Conservation (phyloP, 64 coral and sea anemone species). For the Montipora capricornis region DNA sequence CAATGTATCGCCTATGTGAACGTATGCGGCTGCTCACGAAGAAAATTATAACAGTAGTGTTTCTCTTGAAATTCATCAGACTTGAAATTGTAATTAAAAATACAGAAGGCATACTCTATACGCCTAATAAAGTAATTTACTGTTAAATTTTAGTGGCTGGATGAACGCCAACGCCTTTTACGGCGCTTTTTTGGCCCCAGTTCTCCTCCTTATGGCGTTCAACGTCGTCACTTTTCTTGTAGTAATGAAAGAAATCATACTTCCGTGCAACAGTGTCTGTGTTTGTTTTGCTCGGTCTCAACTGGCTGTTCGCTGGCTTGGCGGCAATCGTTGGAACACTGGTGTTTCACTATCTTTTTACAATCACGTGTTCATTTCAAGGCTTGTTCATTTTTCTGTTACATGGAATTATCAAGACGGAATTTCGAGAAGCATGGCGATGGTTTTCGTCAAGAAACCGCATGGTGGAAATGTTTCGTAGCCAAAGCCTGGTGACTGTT, state of each 20-base stretch:
- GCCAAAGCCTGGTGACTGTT: not conserved
- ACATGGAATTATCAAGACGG: slow-evolving; percentile 90
- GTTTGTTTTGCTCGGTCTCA: slow-evolving; percentile 85
- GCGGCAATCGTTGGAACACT: slow-evolving; percentile 75
- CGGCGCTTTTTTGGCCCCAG: slow-evolving; percentile 86
- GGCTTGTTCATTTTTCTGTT: slow-evolving; percentile 90
- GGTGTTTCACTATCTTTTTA: slow-evolving; percentile 91
- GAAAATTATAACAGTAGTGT: too few species aligned
- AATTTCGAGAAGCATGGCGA: slow-evolving; percentile 88
- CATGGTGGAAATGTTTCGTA: slow-evolving; percentile 67
- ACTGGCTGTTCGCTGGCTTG: slow-evolving; percentile 92
- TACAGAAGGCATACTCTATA: too few species aligned
- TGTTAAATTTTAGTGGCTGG: slow-evolving; percentile 71
- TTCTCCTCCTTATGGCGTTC: slow-evolving; percentile 80
- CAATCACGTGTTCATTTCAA: slow-evolving; percentile 92
- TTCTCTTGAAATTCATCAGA: too few species aligned
- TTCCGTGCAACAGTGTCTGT: slow-evolving; percentile 81
- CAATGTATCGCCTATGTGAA: too few species aligned
- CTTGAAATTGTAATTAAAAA: too few species aligned
- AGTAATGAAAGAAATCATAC: slow-evolving; percentile 86
- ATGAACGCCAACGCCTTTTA: slow-evolving; percentile 79
- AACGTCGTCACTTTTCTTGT: slow-evolving; percentile 74
- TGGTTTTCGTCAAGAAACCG: slow-evolving; percentile 63
- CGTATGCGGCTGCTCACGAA: too few species aligned
- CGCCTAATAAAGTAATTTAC: too few species aligned